These are phyloP conservation scores for Darevskia nairensis DNA, from an alignment of 2,797 vertebrate genomes.

Conservation along the genomic window DNA sequence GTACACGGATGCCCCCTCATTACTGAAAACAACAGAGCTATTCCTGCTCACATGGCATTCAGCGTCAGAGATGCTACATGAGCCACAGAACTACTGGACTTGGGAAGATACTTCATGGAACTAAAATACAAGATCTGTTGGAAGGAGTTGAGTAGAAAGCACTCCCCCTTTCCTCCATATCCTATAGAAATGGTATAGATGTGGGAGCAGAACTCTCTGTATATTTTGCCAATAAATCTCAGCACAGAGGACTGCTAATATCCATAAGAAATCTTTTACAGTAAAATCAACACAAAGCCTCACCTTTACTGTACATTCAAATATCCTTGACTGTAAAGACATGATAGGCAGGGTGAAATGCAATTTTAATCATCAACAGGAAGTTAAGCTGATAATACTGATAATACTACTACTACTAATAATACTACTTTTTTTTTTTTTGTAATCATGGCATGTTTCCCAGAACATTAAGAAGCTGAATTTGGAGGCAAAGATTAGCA, in stretches of 20 bases:
- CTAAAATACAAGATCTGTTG: neutral
- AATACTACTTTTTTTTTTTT: neutral
- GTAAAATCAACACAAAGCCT: slow-evolving; percentile 5
- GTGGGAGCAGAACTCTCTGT: neutral
- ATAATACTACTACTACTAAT: neutral
- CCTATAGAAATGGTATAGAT: neutral
- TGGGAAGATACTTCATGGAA: neutral
- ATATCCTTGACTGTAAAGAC: slow-evolving; percentile 11
- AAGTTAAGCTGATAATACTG: neutral
- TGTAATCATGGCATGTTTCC: neutral
- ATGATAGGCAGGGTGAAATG: neutral
- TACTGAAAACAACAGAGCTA: neutral
- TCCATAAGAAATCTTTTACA: slow-evolving; percentile 17
- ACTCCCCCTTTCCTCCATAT: neutral
- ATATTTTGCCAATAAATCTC: neutral
- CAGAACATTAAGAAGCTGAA: neutral
- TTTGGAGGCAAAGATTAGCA: neutral
- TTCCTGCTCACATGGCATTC: neutral
- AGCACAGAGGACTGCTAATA: neutral
- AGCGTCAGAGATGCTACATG: neutral
- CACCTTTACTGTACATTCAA: neutral
- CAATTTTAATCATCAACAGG: slow-evolving; percentile 33
- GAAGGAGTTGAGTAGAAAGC: neutral
- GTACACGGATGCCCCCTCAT: too few relatives aligned
- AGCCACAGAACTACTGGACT: neutral